A percentile compares a stretch with the other conserved stretches of the same genome.
Evolutionary conservation across 2,888 invertebrate genomes (phyloP).

Genomic region (Aphidoletes aphidimyza): DNA sequence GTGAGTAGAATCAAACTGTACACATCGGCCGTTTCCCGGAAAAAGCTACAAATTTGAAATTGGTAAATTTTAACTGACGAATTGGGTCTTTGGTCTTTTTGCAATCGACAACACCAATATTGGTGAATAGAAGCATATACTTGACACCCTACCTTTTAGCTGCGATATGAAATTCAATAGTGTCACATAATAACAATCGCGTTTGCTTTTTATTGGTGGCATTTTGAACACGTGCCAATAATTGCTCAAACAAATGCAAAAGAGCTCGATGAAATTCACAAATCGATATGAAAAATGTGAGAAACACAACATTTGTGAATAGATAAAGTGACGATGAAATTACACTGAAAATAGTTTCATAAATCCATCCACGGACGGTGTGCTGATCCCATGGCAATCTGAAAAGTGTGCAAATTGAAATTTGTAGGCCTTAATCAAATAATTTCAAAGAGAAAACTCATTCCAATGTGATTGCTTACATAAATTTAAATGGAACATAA

Average conservation of each 20-base stretch:
- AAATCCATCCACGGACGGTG: not conserved
- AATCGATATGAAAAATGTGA: not conserved
- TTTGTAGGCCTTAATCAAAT: not conserved
- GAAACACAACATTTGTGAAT: not conserved
- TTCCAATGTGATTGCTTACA: not conserved
- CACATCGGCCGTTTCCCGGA: not conserved
- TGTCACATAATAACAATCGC: not conserved
- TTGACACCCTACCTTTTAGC: not conserved
- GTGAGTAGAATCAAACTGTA: not conserved
- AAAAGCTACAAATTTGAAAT: constrained; percentile 1
- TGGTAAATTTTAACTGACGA: no score
- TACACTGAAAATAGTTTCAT: not conserved
- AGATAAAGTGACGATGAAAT: not conserved
- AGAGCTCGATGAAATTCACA: constrained; percentile 28
- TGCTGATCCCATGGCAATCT: not conserved
- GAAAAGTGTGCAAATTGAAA: not conserved
- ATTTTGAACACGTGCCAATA: not conserved
- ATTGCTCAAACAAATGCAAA: not conserved
- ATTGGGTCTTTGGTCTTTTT: no score
- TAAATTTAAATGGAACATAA: constrained; percentile 26
- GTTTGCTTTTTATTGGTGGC: not conserved
- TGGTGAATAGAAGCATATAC: no score
- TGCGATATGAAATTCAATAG: not conserved
- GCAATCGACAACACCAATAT: no score
- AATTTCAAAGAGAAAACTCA: not conserved